Evolutionary conservation across 2,888 invertebrate genomes (phyloP), one percentile per base, ranked within the genome.

Genomic region (Rotaria sp.): DNA sequence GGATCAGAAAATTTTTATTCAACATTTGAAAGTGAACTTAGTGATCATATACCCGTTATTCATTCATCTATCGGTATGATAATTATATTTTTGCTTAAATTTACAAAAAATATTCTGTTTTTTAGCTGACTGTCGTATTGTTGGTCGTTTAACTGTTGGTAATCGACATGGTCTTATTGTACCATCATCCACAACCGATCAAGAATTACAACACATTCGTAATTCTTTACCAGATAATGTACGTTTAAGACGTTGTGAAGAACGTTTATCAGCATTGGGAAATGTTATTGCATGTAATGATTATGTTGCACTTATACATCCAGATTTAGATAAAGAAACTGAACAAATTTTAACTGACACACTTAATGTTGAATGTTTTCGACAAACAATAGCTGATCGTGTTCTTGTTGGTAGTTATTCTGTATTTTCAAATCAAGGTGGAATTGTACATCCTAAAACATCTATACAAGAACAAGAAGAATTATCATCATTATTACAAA

Each of bases 1-100:
- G 97, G 96, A 74, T 96, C 97, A 8, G 97, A 96, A 92, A 96
- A 98, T 91, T 99, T 97, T 92, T 99, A 98, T 94, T 96, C 98
- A 93, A 94, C 95, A 87, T 97, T 97, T 91, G 97, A 99, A 92
- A 95, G 95, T 4, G 98, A 99, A 92, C 93, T 99, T 88, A 93
- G 94, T 26, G 97, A 98, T 88, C 94, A 94, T 4, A 94, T 99
- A 88, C 98, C 99, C 26, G 98, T 99, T 38, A 93, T 99, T 59
- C 97, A 98, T 91, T 94, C 95, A 24, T 96, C 96, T 86, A 93
- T 99, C n/a, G 75, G 75, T 80, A 45, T 8, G 41, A 41, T 7
- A 11, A 24, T 26, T 45, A 3, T 38, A 11, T 38, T 21, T 8
- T 80, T 80, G 21, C 45, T 18, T n/a, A 18, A 50, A 50, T 50